phyloP scores from a whole-genome alignment of 2,797 vertebrate species.

The Xerus rutilus region DNA sequence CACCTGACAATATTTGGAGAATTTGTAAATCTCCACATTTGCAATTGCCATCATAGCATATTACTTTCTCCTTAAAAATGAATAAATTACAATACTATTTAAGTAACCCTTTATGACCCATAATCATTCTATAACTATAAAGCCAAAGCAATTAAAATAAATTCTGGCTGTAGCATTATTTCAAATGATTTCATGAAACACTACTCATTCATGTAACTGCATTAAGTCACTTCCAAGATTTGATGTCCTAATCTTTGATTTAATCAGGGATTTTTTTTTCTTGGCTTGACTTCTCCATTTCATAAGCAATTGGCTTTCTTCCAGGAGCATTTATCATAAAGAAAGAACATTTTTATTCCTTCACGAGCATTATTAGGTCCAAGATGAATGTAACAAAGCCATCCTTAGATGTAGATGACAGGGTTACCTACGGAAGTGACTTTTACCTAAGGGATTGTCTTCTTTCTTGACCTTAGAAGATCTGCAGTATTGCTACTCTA shows the following conservation, averaged over 20 bases:
- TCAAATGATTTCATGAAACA: neutral
- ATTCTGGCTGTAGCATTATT: neutral
- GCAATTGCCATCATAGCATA: neutral
- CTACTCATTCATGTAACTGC: neutral
- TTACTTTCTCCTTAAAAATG: slow-evolving; percentile 55
- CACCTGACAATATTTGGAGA: neutral
- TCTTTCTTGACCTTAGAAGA: neutral
- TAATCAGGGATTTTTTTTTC: neutral
- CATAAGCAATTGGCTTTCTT: slow-evolving; percentile 31
- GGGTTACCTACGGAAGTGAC: neutral
- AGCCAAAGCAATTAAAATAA: slow-evolving; percentile 26
- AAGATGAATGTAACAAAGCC: neutral
- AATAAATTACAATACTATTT: slow-evolving; percentile 9
- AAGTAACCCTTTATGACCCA: slow-evolving; percentile 1
- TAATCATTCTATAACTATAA: neutral
- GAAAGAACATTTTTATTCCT: slow-evolving; percentile 1
- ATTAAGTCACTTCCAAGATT: neutral
- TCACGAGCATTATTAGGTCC: neutral
- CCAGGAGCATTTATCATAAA: slow-evolving; percentile 34
- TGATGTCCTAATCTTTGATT: slow-evolving; percentile 56
- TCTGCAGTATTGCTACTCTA: neutral
- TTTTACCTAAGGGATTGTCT: neutral
- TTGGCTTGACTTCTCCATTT: slow-evolving; percentile 29
- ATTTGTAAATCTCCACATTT: neutral
- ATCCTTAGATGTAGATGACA: neutral